Conservation (phyloP, 2,888 invertebrate genomes). For the Celastrina argiolus region DNA sequence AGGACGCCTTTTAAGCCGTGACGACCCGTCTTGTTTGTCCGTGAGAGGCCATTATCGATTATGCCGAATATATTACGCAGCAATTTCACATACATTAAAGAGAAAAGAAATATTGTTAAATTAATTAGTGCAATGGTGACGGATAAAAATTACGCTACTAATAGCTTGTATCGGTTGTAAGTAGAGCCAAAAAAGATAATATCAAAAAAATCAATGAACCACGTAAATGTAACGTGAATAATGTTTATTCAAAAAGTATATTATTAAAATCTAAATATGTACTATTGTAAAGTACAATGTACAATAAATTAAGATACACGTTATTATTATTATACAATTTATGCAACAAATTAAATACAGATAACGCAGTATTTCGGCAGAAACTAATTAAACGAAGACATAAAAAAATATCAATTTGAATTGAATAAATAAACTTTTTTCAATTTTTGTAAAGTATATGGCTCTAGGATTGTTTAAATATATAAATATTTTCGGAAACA, state of each 20-base stretch:
- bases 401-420: no score
- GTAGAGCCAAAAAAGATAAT: no score
- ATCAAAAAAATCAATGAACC: no score
- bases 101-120: background rate
- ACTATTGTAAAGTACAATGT: background rate
- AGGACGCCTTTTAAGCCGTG: conserved; percentile 49
- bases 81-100: background rate
- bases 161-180: no score
- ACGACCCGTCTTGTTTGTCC: conserved; percentile 37
- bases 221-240: background rate
- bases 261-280: background rate
- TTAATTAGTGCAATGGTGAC: background rate
- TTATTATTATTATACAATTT: background rate
- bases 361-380: background rate
- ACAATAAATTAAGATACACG: conserved; percentile 2
- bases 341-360: background rate
- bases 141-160: background rate
- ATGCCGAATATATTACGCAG: background rate
- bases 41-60: conserved; percentile 21
- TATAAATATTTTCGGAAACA: no score
- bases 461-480: no score
- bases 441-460: no score
- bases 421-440: no score
- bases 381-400: background rate
- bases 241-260: background rate